phyloP scores from a whole-genome alignment of 2,797 vertebrate species.

The Ctenosaura bakeri region DNA sequence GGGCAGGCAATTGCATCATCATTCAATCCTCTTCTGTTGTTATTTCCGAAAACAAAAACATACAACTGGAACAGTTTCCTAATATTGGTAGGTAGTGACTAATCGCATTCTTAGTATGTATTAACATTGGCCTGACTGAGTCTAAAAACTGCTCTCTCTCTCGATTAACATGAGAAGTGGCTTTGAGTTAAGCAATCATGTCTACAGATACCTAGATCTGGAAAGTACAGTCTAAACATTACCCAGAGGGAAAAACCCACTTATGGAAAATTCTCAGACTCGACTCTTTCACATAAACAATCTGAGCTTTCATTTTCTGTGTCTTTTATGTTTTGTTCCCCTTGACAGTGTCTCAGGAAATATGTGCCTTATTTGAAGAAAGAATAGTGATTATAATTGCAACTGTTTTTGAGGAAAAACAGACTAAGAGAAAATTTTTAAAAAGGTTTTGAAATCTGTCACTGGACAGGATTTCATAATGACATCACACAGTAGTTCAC shows the following conservation, averaged over 20 bases:
- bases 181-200: slow-evolving; percentile 8
- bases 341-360: not conserved
- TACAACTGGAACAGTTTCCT: not conserved
- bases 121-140: not conserved
- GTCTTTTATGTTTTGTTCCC: slow-evolving; percentile 50
- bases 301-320: slow-evolving; percentile 70
- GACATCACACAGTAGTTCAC: not conserved
- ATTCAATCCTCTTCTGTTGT: not conserved
- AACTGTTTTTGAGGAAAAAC: slow-evolving; percentile 38
- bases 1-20: no score
- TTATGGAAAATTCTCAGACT: slow-evolving; percentile 67
- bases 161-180: not conserved
- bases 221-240: slow-evolving; percentile 76
- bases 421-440: no score
- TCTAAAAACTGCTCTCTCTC: slow-evolving; percentile 18
- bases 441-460: not conserved
- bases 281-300: slow-evolving; percentile 47
- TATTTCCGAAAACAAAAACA: not conserved
- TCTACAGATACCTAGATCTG: slow-evolving; percentile 3
- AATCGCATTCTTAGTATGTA: not conserved
- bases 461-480: not conserved
- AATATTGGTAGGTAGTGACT: not conserved
- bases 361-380: not conserved
- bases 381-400: slow-evolving; percentile 50
- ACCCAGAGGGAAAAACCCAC: slow-evolving; percentile 72